phyloP scores from a whole-genome alignment of 2,113 vertebrate species.

The Pogonocichla stellata region DNA sequence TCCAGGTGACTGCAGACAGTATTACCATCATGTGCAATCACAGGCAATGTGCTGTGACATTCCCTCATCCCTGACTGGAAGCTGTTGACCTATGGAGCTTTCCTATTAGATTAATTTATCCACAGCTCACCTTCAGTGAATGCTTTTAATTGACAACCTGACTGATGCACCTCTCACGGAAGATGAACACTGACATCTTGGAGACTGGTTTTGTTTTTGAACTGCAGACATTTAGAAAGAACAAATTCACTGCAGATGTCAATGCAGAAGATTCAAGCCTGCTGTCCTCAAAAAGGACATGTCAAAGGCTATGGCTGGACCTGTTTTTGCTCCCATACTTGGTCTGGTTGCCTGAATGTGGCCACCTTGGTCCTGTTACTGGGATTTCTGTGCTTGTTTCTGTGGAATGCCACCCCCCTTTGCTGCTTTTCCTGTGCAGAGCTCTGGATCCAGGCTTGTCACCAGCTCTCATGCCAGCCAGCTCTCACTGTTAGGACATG shows the following conservation, averaged over 20 bases:
- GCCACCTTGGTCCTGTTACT: background rate
- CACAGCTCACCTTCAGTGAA: background rate
- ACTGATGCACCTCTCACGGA: background rate
- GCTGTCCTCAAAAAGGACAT: background rate
- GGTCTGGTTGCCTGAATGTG: background rate
- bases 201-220: background rate
- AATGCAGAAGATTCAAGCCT: background rate
- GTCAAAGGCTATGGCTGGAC: background rate
- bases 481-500: background rate
- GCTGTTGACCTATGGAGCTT: conserved; percentile 32
- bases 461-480: background rate
- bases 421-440: background rate
- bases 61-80: background rate
- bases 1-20: background rate
- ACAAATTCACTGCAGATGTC: background rate
- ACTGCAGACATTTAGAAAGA: background rate
- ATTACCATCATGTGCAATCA: background rate
- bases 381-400: background rate
- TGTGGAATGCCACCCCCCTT: background rate
- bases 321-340: background rate
- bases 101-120: conserved; percentile 32
- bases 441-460: background rate
- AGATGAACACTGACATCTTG: background rate
- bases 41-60: background rate
- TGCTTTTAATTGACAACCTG: conserved; percentile 21